phyloP scores from a whole-genome alignment of 2,797 vertebrate genomes.

The Channallabes apus region DNA sequence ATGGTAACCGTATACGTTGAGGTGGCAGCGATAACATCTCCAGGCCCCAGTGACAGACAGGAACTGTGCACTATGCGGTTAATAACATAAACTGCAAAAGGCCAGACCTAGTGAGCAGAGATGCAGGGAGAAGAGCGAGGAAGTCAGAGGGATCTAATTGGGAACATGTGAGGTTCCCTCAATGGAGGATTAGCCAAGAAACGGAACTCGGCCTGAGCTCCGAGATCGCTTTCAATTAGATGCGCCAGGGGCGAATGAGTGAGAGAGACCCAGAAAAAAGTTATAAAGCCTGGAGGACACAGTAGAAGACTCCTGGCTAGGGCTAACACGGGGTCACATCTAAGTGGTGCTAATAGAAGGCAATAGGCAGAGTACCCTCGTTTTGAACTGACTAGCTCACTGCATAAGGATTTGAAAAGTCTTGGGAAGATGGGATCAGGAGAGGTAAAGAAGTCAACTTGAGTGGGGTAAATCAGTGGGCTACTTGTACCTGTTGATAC shows the following conservation, averaged over 20 bases:
- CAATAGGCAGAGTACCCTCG: conserved; percentile 21
- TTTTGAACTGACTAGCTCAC: background rate
- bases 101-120: conserved; percentile 46
- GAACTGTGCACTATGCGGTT: conserved; percentile 94
- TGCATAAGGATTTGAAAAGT: conserved; percentile 34
- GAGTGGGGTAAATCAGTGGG: conserved; percentile 9
- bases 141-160: conserved; percentile 93
- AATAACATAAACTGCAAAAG: conserved; percentile 91
- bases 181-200: conserved; percentile 93
- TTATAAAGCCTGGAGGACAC: conserved; percentile 66
- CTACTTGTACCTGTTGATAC: conserved; percentile 19
- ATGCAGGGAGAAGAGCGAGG: conserved; percentile 65
- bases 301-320: conserved; percentile 60
- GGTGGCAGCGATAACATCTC: conserved; percentile 93
- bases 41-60: conserved; percentile 93
- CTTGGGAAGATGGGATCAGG: conserved; percentile 1
- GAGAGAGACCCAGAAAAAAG: conserved; percentile 84
- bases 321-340: conserved; percentile 69
- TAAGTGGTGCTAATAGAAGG: conserved; percentile 70
- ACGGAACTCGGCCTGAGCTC: conserved; percentile 89
- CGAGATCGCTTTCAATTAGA: conserved; percentile 99
- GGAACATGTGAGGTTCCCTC: conserved; percentile 97
- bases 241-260: conserved; percentile 89
- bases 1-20: conserved; percentile 91
- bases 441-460: background rate